Evolutionary conservation across 2,888 invertebrate genomes (phyloP).

Genomic region (Eledona agricola): DNA sequence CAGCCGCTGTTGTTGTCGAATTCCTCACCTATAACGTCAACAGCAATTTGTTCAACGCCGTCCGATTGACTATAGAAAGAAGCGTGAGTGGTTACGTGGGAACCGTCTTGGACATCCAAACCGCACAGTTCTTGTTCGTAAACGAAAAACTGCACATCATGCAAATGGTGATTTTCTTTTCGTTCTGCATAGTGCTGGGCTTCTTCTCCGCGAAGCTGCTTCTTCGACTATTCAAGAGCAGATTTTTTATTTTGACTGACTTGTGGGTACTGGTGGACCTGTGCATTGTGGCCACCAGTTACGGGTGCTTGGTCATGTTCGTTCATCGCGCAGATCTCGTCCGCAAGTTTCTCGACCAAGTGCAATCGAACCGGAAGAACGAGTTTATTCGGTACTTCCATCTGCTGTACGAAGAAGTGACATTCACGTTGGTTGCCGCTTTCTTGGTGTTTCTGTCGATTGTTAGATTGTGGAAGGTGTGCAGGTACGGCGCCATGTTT

Average conservation of each 20-base stretch:
- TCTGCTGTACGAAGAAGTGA: constrained; percentile 44
- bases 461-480: constrained; percentile 51
- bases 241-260: constrained; percentile 39
- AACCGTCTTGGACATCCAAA: constrained; percentile 39
- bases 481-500: constrained; percentile 49
- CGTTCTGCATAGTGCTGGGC: constrained; percentile 43
- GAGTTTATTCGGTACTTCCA: constrained; percentile 51
- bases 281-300: constrained; percentile 44
- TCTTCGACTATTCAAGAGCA: constrained; percentile 38
- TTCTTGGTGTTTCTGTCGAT: constrained; percentile 50
- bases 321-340: constrained; percentile 40
- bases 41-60: constrained; percentile 51
- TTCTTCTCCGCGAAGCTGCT: constrained; percentile 38
- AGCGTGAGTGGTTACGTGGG: constrained; percentile 49
- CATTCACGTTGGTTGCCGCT: constrained; percentile 45
- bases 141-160: constrained; percentile 38
- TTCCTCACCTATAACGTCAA: constrained; percentile 51
- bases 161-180: constrained; percentile 37
- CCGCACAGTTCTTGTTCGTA: constrained; percentile 48
- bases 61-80: constrained; percentile 47
- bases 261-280: constrained; percentile 48
- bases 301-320: constrained; percentile 43
- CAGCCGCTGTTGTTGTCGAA: constrained; percentile 50
- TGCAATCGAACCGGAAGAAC: constrained; percentile 46
- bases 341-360: constrained; percentile 35